Evolutionary conservation across 2,113 vertebrate genomes (phyloP), one percentile per base, ranked within the genome.

Genomic region (Pollachius pollachius): DNA sequence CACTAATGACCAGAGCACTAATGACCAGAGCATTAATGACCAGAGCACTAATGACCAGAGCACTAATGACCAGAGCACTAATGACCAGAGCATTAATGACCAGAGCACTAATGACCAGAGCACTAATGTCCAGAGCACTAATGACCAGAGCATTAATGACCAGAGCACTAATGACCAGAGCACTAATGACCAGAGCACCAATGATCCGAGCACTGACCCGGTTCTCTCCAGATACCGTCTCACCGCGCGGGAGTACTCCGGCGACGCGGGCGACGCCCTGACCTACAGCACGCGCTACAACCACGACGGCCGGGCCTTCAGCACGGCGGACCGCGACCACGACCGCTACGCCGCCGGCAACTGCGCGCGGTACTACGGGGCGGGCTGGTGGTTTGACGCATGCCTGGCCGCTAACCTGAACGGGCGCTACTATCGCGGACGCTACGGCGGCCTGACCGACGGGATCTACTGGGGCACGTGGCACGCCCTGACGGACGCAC

Each of bases 401-500:
- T 94, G 93, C 74, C 82, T 94, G 63, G 93, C 92, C n/a, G 91
- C 92, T 15, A 94, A 94, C 77, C 74, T 94, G 37, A 94, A 94
- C 16, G 92, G 93, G 54, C 89, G 69, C 15, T 94, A 92, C 65
- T 90, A 94, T 76, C 77, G 56, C 0, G 91, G 92, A 0, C 89
- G 90, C 34, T 94, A 94, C 84, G 90, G 78, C 1, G 92, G 94
- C 1, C 86, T 94, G 71, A 94, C 92, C 27, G 91, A 90, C 1
- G 91, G 92, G 15, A 93, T 94, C 82, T 93, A 93, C 84, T 94
- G 92, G 93, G 92, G 92, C 8, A 92, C 91, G 0, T 94, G 93
- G 94, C 93, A 93, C 85, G 94, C 94, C 70, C 83, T 94, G 72
- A 93, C 91, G 9, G 91, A 94, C 13, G 90, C 89, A 41, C 89